Base-by-base conservation (phyloP, 2,888 invertebrate genomes). In the Beris chalybata region DNA sequence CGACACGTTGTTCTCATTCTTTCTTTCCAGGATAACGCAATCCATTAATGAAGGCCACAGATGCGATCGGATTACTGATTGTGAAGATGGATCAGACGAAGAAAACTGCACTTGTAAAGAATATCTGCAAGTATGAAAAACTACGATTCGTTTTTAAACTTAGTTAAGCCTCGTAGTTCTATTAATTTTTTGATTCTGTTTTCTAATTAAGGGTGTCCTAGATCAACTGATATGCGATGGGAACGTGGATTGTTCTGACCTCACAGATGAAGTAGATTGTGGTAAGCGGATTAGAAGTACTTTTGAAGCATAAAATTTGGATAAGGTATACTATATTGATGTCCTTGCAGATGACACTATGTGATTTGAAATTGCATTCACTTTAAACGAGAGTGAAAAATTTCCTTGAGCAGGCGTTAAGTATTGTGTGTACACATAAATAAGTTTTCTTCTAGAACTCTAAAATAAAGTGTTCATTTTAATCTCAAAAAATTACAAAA, bases 51-150 rank as follows among this genome's bases (percentile, higher is more conserved):
- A 82, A 30, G 71, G 76, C 3, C 82, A 85, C 71, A 84, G 86
- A 32, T 93, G 93, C 76, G 85, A 93, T 74, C 85, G 84, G 52
- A 81, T 84, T 67, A 79, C 86, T 15, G 91, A 93, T 74, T 93
- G 93, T 76, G 90, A 92, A 79, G 93, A 93, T 80, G 90, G 89
- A 4, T 89, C 89, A 0, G 93, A 93, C 77, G 93, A 93, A 79
- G 76, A 83, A 5, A 81, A 84, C 67, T 93, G 93, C 75, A 84
- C 83, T 0, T 93, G 93, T 75, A 82, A 81, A n/a, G 91, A 92
- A 74, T 87, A 86, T 73, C 79, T 93, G 52, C 77, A 78, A 65
- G 80, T 75, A 67, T 38, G 38, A 12, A 22, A 22, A 22, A 2
- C 22, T 1, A n/a, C 30, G 11, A 13, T 55, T 61, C 48, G 9